Evolutionary conservation across 1,140 invertebrate genomes (phyloP).

Genomic region (Brachionus koreanus): DNA sequence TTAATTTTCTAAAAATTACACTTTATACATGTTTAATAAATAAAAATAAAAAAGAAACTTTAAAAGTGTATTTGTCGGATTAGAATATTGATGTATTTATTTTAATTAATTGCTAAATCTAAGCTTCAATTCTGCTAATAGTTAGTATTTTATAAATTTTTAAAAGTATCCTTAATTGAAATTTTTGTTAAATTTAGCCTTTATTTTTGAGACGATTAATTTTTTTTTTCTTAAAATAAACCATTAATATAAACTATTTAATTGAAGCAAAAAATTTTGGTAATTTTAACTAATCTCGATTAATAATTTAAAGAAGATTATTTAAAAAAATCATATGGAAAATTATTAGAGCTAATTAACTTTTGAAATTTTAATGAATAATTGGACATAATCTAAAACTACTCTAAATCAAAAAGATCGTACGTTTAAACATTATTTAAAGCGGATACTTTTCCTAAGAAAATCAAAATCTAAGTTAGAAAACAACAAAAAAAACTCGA

Average conservation of each 20-base stretch:
- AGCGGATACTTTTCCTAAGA: neutral
- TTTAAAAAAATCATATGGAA: neutral
- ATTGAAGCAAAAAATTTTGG: neutral
- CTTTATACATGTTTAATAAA: too few relatives aligned
- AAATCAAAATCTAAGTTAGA: neutral
- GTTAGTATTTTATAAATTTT: too few relatives aligned
- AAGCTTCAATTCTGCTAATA: too few relatives aligned
- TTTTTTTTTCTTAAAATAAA: neutral
- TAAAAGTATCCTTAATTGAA: too few relatives aligned
- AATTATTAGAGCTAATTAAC: neutral
- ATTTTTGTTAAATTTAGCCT: too few relatives aligned
- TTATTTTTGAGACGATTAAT: neutral
- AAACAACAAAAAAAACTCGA: neutral
- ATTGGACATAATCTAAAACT: neutral
- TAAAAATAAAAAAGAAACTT: too few relatives aligned
- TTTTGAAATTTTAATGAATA: neutral
- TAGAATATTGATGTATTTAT: too few relatives aligned
- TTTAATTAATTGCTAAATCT: too few relatives aligned
- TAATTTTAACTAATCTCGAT: neutral
- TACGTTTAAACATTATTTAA: neutral
- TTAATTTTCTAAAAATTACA: too few relatives aligned
- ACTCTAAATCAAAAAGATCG: neutral
- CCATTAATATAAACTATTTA: neutral
- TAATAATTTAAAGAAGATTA: neutral
- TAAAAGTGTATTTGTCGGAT: too few relatives aligned